phyloP scores from a whole-genome alignment of 1,140 invertebrate species.

The Acromyrmex echinatior region DNA sequence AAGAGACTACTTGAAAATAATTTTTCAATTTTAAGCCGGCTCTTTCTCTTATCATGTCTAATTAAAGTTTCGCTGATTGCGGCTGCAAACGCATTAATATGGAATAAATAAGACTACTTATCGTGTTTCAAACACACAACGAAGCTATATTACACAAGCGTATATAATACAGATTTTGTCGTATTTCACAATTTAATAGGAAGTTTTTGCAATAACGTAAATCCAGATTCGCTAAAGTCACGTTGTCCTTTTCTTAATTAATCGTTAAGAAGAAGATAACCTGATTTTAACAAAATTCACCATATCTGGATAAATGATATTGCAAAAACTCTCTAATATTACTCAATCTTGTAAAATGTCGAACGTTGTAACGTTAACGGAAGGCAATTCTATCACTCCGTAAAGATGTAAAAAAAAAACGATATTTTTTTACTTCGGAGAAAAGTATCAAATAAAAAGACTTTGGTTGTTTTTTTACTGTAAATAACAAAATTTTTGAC shows the following conservation, averaged over 20 bases:
- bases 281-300: no score
- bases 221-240: no score
- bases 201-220: no score
- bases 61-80: background rate
- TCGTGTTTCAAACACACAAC: constrained; percentile 7
- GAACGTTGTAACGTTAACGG: background rate
- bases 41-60: background rate
- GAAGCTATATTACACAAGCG: background rate
- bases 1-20: background rate
- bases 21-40: background rate
- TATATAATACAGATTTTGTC: background rate
- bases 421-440: no score
- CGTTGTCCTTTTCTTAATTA: no score
- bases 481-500: no score
- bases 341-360: background rate
- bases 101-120: background rate
- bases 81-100: background rate
- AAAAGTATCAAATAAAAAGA: no score
- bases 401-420: constrained; percentile 29
- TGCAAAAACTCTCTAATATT: background rate
- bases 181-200: background rate
- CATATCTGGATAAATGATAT: no score
- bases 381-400: constrained; percentile 72
- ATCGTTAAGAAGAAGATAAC: no score
- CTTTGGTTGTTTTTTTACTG: no score